A percentile compares a stretch with the other conserved stretches of the same genome.
phyloP scores from a whole-genome alignment of 2,113 vertebrate species.

The Hippocampus comes region DNA sequence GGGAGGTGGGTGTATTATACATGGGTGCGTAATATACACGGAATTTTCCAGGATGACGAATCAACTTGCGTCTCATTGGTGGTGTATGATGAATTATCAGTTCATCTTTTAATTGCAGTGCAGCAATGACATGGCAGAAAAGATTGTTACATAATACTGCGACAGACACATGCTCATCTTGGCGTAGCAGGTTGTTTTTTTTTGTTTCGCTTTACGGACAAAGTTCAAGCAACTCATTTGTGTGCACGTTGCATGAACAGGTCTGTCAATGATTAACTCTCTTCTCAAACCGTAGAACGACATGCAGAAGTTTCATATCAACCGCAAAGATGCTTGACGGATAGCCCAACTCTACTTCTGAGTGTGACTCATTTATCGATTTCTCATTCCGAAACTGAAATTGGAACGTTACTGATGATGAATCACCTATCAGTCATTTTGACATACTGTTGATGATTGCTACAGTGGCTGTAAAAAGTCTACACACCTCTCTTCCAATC shows the following conservation, averaged over 20 bases:
- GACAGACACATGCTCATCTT: not conserved
- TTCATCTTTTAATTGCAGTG: not conserved
- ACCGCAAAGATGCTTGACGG: not conserved
- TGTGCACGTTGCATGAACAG: not conserved
- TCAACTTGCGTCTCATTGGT: no score
- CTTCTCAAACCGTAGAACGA: not conserved
- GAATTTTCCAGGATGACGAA: no score
- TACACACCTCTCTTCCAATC: no score
- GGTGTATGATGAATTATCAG: no score
- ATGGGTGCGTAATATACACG: no score
- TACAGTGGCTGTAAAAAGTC: no score
- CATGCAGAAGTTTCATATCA: not conserved
- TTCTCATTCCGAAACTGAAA: not conserved
- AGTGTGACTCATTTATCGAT: no score
- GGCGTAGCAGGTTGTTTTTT: conserved; percentile 8
- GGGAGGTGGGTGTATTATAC: no score
- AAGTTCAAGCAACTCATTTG: not conserved
- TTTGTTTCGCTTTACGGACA: not conserved
- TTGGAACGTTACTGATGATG: not conserved
- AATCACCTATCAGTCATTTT: not conserved
- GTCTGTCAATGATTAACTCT: conserved; percentile 46
- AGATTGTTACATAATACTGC: not conserved
- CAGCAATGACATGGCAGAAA: conserved; percentile 11
- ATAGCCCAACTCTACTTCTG: not conserved
- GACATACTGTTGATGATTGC: no score